Evolutionary conservation across 2,888 invertebrate genomes (phyloP).

Genomic region (Folsomia candida): DNA sequence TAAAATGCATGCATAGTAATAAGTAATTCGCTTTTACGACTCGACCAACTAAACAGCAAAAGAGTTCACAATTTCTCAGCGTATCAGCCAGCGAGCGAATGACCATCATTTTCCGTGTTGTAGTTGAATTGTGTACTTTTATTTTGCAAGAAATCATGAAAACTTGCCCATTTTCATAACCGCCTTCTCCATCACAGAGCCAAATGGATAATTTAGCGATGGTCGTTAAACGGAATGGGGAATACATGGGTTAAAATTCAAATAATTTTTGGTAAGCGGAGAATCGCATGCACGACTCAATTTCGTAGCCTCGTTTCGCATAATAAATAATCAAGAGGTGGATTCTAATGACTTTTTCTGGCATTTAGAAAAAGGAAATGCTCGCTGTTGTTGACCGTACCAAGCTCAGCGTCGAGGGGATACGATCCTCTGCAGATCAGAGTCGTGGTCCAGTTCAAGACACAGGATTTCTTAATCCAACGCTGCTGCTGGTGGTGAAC

Average conservation of each 20-base stretch:
- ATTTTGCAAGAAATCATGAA: neutral
- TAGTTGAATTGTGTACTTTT: no score
- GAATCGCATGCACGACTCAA: neutral
- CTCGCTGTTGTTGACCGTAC: no score
- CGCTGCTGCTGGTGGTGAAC: conserved; percentile 41
- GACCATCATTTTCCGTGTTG: no score
- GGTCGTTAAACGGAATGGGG: neutral
- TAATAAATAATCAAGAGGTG: neutral
- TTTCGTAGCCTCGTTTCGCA: neutral
- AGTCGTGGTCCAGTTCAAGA: no score
- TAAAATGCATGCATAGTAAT: neutral
- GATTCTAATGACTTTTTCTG: neutral
- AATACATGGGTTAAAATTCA: neutral
- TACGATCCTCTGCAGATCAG: no score
- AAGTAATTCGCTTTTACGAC: neutral
- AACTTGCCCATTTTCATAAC: neutral
- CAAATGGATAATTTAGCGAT: neutral
- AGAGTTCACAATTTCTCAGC: no score
- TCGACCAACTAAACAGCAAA: neutral
- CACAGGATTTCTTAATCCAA: no score
- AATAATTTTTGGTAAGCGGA: neutral
- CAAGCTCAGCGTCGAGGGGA: no score
- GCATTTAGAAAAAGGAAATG: no score
- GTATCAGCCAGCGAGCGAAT: no score
- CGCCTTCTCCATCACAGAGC: neutral